Evolutionary conservation across 1,140 invertebrate genomes (phyloP).

Genomic region (Drosophila elegans): DNA sequence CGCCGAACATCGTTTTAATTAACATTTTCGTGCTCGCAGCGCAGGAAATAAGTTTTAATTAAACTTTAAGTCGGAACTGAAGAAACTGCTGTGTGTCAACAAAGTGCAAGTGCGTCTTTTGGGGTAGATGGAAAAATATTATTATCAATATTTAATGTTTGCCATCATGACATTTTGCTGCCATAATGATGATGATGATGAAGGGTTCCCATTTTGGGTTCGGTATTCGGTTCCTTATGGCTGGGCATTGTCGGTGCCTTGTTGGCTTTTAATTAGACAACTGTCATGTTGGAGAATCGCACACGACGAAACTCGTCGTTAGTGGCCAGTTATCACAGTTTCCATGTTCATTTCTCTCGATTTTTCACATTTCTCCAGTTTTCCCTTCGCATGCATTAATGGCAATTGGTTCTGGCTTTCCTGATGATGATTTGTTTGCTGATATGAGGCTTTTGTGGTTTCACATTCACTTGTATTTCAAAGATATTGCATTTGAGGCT

Average conservation of each 20-base stretch:
- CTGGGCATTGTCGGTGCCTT: slow-evolving; percentile 40
- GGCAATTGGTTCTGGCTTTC: slow-evolving; percentile 13
- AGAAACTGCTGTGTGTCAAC: slow-evolving; percentile 29
- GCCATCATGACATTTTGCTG: neutral
- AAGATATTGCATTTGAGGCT: slow-evolving; percentile 27
- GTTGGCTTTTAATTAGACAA: slow-evolving; percentile 73
- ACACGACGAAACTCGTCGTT: slow-evolving; percentile 57
- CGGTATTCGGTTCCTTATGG: slow-evolving; percentile 47
- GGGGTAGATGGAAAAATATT: slow-evolving; percentile 60
- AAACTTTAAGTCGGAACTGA: slow-evolving; percentile 36
- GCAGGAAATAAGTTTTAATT: slow-evolving; percentile 65
- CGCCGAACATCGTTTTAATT: slow-evolving; percentile 60
- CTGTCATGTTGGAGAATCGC: slow-evolving; percentile 26
- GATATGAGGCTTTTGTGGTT: slow-evolving; percentile 36
- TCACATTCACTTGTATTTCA: slow-evolving; percentile 12
- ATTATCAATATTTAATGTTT: slow-evolving; percentile 50
- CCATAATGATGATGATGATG: slow-evolving; percentile 17
- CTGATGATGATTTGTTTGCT: slow-evolving; percentile 36
- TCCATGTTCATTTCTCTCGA: slow-evolving; percentile 2
- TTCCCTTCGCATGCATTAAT: slow-evolving; percentile 31
- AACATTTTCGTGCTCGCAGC: slow-evolving; percentile 60
- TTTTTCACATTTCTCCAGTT: slow-evolving; percentile 1
- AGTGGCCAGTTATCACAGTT: slow-evolving; percentile 35
- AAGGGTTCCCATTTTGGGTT: slow-evolving; percentile 16
- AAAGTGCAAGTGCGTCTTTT: neutral